These are phyloP conservation scores for Apodemus agrarius DNA, from an alignment of 2,797 vertebrate species.

Conservation along the genomic window DNA sequence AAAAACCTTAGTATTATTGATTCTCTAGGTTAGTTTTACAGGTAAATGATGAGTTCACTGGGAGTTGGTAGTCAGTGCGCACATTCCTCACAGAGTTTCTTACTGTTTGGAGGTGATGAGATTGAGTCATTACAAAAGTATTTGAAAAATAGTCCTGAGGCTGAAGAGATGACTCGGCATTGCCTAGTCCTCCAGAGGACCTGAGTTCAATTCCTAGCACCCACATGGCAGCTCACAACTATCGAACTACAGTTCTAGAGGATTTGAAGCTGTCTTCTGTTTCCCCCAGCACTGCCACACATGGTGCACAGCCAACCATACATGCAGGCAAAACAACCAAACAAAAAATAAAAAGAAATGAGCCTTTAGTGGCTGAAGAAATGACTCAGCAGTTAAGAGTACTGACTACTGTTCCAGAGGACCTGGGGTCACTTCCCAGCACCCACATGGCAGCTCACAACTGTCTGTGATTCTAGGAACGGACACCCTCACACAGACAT, in stretches of 20 bases:
- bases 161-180: neutral
- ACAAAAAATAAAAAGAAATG: neutral
- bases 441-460: neutral
- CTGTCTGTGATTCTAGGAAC: neutral
- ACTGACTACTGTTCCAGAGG: neutral
- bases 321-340: neutral
- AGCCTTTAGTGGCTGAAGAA: neutral
- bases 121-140: neutral
- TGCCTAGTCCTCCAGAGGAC: neutral
- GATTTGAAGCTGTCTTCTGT: neutral
- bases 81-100: neutral
- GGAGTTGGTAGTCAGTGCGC: neutral
- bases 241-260: neutral
- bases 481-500: neutral
- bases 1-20: neutral
- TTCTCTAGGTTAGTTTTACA: conserved; percentile 12
- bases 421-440: neutral
- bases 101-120: neutral
- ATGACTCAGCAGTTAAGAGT: neutral
- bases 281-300: neutral
- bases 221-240: neutral
- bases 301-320: neutral
- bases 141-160: neutral
- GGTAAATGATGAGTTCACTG: conserved; percentile 37
- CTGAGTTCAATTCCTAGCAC: neutral